Base-by-base conservation (phyloP, 2,797 vertebrate genomes). In the Thunnus albacares region DNA sequence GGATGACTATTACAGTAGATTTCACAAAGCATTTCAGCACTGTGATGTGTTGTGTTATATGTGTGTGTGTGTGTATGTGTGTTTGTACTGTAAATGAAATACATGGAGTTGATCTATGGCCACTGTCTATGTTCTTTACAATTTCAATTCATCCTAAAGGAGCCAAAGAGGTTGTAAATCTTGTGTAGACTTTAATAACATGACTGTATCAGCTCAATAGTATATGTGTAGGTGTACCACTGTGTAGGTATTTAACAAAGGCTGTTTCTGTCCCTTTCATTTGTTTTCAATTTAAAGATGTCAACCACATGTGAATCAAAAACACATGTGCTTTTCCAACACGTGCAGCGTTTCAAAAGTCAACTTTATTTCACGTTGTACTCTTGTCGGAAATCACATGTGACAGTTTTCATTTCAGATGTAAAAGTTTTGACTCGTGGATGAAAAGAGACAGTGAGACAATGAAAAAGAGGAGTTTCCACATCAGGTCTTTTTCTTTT, bases 1-100 rank as follows among this genome's bases (percentile, higher is more conserved):
- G 79, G 87, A 90, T 73, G 84, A 90, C 87, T 89, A 81, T 90
- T 92, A 88, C 89, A 82, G 76, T 87, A 84, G 87, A 86, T 89
- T 89, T 89, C 81, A 84, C 87, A 79, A 67, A 84, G 87, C 76
- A 69, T 83, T 77, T 85, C 66, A 82, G 71, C 53, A 3, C 59
- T 49, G 38, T 55, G 49, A 18, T 58, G 43, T 17, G 43, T 17
- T 15, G 43, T 51, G 8, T 41, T 41, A 38, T 20, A 18, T n/a
- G 18, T 33, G 43, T 8, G 18, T 51, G 18, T 38, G 43, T 20
- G 47, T 51, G 18, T 41, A 38, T 47, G 47, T 20, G 47, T 67
- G 63, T 68, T 18, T 51, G 18, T 51, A 28, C 71, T 77, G 76
- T 79, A 85, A 86, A 83, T 83, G 69, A 87, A 91, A 77, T 52